A percentile compares a stretch with the other conserved stretches of the same genome.
Conservation (phyloP, 2,888 invertebrate species). For the Melanophora roralis region DNA sequence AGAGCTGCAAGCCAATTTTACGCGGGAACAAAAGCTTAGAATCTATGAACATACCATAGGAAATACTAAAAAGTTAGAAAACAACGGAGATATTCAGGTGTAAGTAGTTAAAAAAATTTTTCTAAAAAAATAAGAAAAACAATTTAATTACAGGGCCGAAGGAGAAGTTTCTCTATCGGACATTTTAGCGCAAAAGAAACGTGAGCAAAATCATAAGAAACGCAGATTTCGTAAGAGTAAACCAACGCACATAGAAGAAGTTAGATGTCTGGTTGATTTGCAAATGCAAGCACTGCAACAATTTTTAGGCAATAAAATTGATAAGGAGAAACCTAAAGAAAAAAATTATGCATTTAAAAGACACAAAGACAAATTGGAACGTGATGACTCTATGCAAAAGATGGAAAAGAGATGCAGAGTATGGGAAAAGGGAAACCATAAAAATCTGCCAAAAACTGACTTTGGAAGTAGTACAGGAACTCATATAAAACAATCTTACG, state of each 20-base stretch:
- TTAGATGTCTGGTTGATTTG: slow-evolving; percentile 71
- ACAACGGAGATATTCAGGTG: slow-evolving; percentile 65
- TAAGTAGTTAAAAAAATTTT: slow-evolving; percentile 53
- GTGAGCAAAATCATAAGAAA: slow-evolving; percentile 68
- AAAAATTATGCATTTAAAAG: too few species aligned
- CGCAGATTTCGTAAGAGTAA: slow-evolving; percentile 72
- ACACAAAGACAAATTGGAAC: too few species aligned
- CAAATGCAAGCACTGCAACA: slow-evolving; percentile 74
- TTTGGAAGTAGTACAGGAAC: too few species aligned
- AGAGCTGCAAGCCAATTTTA: slow-evolving; percentile 69
- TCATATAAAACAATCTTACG: neutral
- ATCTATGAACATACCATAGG: slow-evolving; percentile 71
- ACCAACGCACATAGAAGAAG: slow-evolving; percentile 73
- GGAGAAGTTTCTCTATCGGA: slow-evolving; percentile 70
- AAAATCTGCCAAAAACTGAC: too few species aligned
- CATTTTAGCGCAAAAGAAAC: slow-evolving; percentile 70
- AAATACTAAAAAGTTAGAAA: slow-evolving; percentile 65
- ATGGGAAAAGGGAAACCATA: too few species aligned
- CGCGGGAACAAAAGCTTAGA: slow-evolving; percentile 66
- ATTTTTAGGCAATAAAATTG: slow-evolving; percentile 59
- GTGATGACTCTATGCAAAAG: too few species aligned
- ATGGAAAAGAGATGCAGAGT: too few species aligned
- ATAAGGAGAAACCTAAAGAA: neutral
- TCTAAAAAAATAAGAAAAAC: neutral
- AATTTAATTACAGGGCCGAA: slow-evolving; percentile 52